phyloP scores from a whole-genome alignment of 2,888 invertebrate species.

The Drosophila monieri region DNA sequence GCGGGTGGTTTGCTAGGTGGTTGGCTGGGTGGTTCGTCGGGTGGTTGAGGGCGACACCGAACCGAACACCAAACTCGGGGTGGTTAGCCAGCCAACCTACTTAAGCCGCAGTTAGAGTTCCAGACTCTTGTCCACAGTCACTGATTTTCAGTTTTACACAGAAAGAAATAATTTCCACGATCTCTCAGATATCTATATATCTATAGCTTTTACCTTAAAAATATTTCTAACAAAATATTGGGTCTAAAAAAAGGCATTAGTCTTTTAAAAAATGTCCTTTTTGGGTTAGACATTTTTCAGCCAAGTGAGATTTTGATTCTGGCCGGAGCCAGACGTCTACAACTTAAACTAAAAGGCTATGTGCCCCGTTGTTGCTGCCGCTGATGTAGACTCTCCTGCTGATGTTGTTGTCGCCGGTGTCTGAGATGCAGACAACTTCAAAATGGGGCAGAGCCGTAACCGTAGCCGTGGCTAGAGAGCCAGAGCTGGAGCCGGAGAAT shows the following conservation, averaged over 20 bases:
- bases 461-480: background rate
- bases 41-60: slow-evolving; percentile 17
- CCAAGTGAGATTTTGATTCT: slow-evolving; percentile 13
- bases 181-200: too few species aligned
- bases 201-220: too few species aligned
- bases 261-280: too few species aligned
- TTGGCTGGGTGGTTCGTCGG: slow-evolving; percentile 9
- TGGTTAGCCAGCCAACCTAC: slow-evolving; percentile 62
- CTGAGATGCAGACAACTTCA: slow-evolving; percentile 79
- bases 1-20: slow-evolving; percentile 1
- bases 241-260: too few species aligned
- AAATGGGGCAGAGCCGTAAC: slow-evolving; percentile 54
- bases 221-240: too few species aligned
- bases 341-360: slow-evolving; percentile 79
- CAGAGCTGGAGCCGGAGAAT: slow-evolving; percentile 20
- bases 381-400: too few species aligned
- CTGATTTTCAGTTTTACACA: slow-evolving; percentile 8
- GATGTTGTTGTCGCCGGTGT: slow-evolving; percentile 67
- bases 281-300: background rate
- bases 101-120: slow-evolving; percentile 52
- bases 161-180: background rate
- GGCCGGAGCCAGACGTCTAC: slow-evolving; percentile 56
- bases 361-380: slow-evolving; percentile 41
- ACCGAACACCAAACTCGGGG: slow-evolving; percentile 21
- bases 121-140: slow-evolving; percentile 53